Evolutionary conservation across 35 echinoderm and acorn worm genomes (phyloP), one percentile per base, ranked within the genome.

Genomic region (Lytechinus variegatus): DNA sequence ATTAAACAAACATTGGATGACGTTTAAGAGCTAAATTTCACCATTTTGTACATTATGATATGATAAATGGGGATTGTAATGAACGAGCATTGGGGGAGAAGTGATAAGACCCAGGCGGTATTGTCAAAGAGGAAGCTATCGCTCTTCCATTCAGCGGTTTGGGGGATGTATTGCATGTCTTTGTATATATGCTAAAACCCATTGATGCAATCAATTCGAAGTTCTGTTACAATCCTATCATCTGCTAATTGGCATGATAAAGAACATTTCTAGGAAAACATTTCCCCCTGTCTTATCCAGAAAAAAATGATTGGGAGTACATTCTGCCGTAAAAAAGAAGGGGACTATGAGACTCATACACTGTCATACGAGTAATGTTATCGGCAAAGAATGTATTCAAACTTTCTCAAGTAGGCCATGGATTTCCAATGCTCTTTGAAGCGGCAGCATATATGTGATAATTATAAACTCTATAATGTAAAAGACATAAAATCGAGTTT

Each of bases 1-100:
- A 90, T 90, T 90, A 90, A 90, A 90, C 88, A 90, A 90, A 90
- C 88, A 90, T 52, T 52, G 52, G 52, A 33, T 90, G 88, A 90
- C 88, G 88, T 90, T 90, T 90, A 90, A 54, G 52, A 54, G 29
- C 88, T 19, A 90, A 21, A 90, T 90, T 90, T 44, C 29, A 54
- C 88, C 66, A 79, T 79, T 24, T 79, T 79, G 19, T 79, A n/a
- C 66, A 21, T 24, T 79, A 79, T 79, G 4, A 79, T 24, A 79
- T 24, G 66, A 79, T 79, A 79, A n/a, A 79, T 79, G 66, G 66
- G 19, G 19, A 79, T 6, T 19, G 66, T n/a, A 79, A 79, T 24
- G 66, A 79, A 79, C 66, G 66, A 79, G 66, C 14, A 16, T 79
- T 16, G 66, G 66, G 66, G n/a, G 19, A 16, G 66, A 79, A 79